These are phyloP conservation scores for Prunella strophiata DNA, from an alignment of 2,797 vertebrate species.

Conservation along the genomic window DNA sequence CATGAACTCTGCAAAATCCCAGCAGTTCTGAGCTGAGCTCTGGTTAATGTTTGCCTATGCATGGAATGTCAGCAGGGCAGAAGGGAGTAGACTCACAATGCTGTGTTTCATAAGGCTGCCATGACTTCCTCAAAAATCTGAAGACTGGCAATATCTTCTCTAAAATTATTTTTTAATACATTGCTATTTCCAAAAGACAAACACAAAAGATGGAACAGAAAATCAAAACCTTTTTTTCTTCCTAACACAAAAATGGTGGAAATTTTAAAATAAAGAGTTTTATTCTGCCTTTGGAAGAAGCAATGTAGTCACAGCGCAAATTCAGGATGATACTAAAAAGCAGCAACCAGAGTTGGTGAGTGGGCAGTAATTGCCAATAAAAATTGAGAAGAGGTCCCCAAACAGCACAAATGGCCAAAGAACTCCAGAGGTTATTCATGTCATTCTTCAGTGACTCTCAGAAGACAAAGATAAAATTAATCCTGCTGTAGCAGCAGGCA, in stretches of 20 bases:
- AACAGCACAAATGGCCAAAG: background rate
- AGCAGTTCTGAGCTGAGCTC: background rate
- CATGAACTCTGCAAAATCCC: background rate
- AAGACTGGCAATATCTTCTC: background rate
- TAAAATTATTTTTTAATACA: background rate
- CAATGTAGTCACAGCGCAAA: background rate
- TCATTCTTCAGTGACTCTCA: background rate
- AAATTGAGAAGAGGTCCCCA: background rate
- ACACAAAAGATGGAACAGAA: background rate
- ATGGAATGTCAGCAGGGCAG: constrained; percentile 1
- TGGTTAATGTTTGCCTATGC: constrained; percentile 22
- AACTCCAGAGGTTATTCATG: background rate
- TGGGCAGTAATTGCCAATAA: background rate
- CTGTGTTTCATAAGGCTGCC: background rate
- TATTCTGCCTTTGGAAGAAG: background rate
- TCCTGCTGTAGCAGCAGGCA: background rate
- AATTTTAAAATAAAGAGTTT: background rate
- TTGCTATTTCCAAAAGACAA: background rate
- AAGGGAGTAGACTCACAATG: background rate
- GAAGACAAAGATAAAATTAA: background rate
- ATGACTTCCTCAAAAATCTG: background rate
- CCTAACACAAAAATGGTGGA: background rate
- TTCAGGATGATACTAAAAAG: background rate
- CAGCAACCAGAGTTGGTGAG: background rate
- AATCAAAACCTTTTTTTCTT: background rate